Conservation (phyloP, 2,888 invertebrate species). For the Sabellastarte sp. region DNA sequence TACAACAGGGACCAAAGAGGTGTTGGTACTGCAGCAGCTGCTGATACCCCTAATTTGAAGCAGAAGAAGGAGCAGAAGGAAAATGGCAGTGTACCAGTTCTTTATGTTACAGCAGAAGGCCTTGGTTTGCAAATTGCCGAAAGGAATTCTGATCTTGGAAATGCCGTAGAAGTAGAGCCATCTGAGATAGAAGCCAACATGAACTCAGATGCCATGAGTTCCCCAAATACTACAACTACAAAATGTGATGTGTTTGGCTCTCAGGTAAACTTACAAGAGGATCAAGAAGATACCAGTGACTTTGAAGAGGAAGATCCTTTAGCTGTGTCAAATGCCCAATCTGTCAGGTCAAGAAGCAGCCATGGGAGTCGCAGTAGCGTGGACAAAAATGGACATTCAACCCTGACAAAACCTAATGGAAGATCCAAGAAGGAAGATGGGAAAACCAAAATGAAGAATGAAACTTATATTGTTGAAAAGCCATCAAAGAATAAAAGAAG, state of each 20-base stretch:
- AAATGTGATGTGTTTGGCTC: slow-evolving; percentile 48
- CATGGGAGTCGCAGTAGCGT: no score
- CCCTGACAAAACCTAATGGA: no score
- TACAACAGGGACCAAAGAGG: neutral
- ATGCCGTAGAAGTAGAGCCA: neutral
- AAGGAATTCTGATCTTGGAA: neutral
- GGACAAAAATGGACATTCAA: no score
- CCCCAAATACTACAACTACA: slow-evolving; percentile 16
- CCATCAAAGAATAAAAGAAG: no score
- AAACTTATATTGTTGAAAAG: no score
- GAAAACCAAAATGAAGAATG: no score
- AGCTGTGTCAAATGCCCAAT: slow-evolving; percentile 45
- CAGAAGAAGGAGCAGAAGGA: neutral
- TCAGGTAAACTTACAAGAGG: slow-evolving; percentile 32
- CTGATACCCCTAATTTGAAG: neutral
- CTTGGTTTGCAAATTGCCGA: slow-evolving; percentile 23
- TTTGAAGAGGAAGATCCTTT: slow-evolving; percentile 47
- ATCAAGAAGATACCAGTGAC: slow-evolving; percentile 50
- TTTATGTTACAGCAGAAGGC: slow-evolving; percentile 52
- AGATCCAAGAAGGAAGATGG: no score
- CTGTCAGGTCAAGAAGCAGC: slow-evolving; percentile 12
- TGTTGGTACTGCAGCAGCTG: neutral
- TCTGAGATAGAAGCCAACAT: no score
- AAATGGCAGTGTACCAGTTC: slow-evolving; percentile 40
- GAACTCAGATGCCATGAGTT: neutral